Evolutionary conservation across 2,797 vertebrate species (phyloP), one percentile per base, ranked within the genome.

Genomic region (Synanceia verrucosa): DNA sequence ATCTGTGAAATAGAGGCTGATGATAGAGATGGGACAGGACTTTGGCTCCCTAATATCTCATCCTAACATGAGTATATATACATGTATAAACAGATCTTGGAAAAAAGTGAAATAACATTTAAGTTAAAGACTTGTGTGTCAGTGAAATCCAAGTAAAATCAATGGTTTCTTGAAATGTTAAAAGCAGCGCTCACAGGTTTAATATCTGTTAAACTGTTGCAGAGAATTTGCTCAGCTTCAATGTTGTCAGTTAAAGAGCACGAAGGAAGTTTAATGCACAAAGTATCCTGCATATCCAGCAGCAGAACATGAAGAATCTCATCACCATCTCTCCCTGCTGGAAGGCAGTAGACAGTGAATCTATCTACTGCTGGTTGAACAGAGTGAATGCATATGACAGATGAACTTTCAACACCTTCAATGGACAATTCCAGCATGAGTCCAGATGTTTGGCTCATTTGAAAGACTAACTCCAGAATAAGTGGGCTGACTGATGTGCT

Each of bases 381-480:
- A 14, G 13, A 26, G 34, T 2, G 48, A 68, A 76, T 78, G 59
- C 70, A 6, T 76, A 63, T 70, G 60, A 69, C 66, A 21, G 36
- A 19, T 4, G 37, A n/a, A n/a, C n/a, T n/a, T 28, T 56, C 31
- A 55, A 29, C 13, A 8, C 9, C 21, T 41, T 71, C 21, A 64
- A 65, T 76, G 65, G 65, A 78, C 82, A 66, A 29, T 1, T 74
- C 80, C 86, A 88, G 78, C 80, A 60, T 2, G 44, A 63, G 39
- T 61, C 16, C 50, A 61, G 21, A 64, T 26, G 58, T 37, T 70
- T 5, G n/a, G 51, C 44, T 74, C 53, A 19, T 10, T 14, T 24
- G 9, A 24, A 33, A 60, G 18, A 43, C 11, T 12, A 10, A 43
- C 23, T 18, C 6, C 44, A 57, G 41, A 56, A 12, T 7, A 18